These are phyloP conservation scores for Acromyrmex charruanus DNA, from an alignment of 1,140 invertebrate species.

Conservation along the genomic window DNA sequence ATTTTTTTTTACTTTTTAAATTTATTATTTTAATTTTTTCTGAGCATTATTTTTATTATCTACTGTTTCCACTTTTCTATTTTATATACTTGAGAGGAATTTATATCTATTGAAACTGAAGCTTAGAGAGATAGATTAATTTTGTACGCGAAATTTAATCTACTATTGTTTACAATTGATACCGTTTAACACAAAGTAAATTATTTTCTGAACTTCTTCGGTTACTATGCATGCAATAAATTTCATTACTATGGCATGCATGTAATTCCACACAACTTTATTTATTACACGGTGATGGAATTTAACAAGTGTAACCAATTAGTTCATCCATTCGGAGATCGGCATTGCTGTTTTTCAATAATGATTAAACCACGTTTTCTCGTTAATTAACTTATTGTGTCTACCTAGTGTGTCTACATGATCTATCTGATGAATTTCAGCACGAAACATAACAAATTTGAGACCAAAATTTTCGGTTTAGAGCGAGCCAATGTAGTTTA, in stretches of 20 bases:
- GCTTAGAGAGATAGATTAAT: neutral
- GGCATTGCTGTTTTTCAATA: slow-evolving; percentile 62
- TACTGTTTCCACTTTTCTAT: neutral
- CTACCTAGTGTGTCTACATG: neutral
- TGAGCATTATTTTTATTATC: neutral
- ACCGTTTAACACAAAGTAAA: neutral
- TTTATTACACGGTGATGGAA: slow-evolving; percentile 36
- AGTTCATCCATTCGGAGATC: slow-evolving; percentile 33
- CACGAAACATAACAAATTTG: slow-evolving; percentile 4
- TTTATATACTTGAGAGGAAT: neutral
- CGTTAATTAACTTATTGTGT: slow-evolving; percentile 64
- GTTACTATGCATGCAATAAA: slow-evolving; percentile 22
- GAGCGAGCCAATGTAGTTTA: neutral
- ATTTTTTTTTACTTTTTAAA: neutral
- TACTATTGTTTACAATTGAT: slow-evolving; percentile 14
- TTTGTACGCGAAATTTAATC: slow-evolving; percentile 9
- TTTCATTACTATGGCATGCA: slow-evolving; percentile 44
- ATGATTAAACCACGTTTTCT: slow-evolving; percentile 55
- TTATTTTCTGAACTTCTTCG: slow-evolving; percentile 23
- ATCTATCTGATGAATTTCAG: neutral
- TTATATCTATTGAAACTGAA: no score
- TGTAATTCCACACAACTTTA: slow-evolving; percentile 37
- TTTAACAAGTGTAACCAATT: slow-evolving; percentile 67
- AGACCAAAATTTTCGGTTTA: slow-evolving; percentile 22
- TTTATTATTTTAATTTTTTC: neutral